Percentiles rank a stretch among this genome's conserved stretches.
phyloP scores from a whole-genome alignment of 2,888 invertebrate genomes.

The Brachypterus glaber region DNA sequence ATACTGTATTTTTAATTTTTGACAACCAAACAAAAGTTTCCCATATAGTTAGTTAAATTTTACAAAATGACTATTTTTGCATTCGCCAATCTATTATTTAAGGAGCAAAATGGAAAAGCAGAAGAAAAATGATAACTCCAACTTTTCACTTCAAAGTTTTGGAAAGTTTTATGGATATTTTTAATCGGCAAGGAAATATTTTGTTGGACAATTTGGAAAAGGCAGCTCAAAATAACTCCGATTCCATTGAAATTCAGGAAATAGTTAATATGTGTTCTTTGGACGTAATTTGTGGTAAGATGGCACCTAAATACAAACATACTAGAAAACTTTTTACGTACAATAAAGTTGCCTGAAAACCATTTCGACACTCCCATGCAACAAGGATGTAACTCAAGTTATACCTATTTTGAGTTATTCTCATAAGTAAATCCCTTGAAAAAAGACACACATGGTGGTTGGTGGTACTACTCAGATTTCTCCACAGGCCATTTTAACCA shows the following conservation, averaged over 20 bases:
- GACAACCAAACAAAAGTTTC: background rate
- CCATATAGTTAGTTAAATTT: background rate
- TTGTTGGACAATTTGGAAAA: conserved; percentile 23
- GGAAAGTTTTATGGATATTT: conserved; percentile 27
- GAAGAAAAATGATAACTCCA: conserved; percentile 31
- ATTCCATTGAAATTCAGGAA: conserved; percentile 23
- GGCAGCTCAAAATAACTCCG: conserved; percentile 16
- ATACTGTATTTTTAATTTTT: background rate
- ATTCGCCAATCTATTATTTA: background rate
- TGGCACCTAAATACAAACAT: too few species aligned
- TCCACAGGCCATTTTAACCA: too few species aligned
- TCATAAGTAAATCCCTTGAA: too few species aligned
- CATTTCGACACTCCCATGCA: too few species aligned
- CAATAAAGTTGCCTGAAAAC: too few species aligned
- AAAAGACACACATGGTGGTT: too few species aligned
- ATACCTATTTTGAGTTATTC: too few species aligned
- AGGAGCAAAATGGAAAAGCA: conserved; percentile 29
- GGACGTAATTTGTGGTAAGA: conserved; percentile 29
- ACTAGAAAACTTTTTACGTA: too few species aligned
- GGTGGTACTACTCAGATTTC: too few species aligned
- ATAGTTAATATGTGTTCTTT: conserved; percentile 25
- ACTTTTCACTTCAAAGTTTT: conserved; percentile 31
- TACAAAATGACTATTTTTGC: background rate
- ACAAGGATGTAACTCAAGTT: too few species aligned
- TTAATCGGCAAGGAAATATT: conserved; percentile 26